These are phyloP conservation scores for Cancer borealis DNA, from an alignment of 2,888 invertebrate genomes.

Conservation along the genomic window DNA sequence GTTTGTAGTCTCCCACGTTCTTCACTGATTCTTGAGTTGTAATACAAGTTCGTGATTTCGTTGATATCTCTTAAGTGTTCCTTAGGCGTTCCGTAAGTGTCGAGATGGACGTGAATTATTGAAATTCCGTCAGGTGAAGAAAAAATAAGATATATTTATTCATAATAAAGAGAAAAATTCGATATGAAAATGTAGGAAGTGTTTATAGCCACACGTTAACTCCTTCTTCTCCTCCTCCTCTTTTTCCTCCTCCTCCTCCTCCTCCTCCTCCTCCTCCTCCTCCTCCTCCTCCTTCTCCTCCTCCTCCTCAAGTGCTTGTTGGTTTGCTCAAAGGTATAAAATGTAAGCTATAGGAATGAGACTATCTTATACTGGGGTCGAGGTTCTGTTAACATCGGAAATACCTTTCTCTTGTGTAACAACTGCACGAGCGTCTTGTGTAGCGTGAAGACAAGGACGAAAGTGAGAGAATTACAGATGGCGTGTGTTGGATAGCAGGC, in stretches of 20 bases:
- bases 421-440: background rate
- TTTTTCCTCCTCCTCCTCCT: slow-evolving; percentile 17
- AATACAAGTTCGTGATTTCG: background rate
- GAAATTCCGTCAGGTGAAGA: background rate
- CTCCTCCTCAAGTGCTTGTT: background rate
- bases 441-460: background rate
- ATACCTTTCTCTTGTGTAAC: background rate
- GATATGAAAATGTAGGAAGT: background rate
- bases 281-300: background rate
- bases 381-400: background rate
- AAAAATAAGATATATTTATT: background rate
- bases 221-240: background rate
- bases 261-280: background rate
- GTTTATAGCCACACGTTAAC: background rate
- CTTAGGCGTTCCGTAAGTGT: background rate
- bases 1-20: background rate
- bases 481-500: background rate
- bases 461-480: background rate
- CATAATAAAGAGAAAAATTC: background rate
- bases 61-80: background rate
- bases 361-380: background rate
- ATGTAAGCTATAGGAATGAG: background rate
- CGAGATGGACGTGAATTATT: background rate
- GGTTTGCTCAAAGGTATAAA: background rate
- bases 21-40: background rate